Base-by-base conservation (phyloP, 2,888 invertebrate species). In the Epistrophe grossulariae region DNA sequence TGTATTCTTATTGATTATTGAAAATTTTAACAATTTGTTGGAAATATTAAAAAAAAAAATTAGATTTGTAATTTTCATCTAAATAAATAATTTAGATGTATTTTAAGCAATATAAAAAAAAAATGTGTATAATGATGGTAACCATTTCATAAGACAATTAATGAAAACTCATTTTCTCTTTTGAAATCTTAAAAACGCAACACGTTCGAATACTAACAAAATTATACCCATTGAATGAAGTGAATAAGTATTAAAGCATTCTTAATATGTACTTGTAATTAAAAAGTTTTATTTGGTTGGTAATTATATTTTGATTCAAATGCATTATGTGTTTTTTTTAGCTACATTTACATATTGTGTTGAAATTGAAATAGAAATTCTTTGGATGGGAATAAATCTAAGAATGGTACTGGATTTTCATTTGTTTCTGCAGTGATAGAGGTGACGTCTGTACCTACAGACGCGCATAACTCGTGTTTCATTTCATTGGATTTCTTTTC, bases 171-270 rank as follows among this genome's bases (percentile, higher is more conserved):
- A 45, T 19, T 43, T 43, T 9, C 28, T 43, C 24, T 64, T 17
- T 66, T 11, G 7, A 45, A 66, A 17, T 48, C 31, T 43, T 24
- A 24, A 64, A 17, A 50, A 38, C 38, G 35, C 38, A 50, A 38
- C 1, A 17, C n/a, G 19, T 70, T 55, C 52, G 40, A 70, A 70
- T 55, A 31, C 38, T 70, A 55, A 70, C 24, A 70, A 52, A 40
- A 55, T 40, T 40, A n/a, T 70, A 70, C 38, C 28, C 11, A 55
- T 38, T 55, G 11, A 40, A 40, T 40, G 17, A 70, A 55, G n/a
- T 70, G 40, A 70, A 70, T 52, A 70, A 70, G 38, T 52, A 52
- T 70, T 38, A 38, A 70, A 38, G 7, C 55, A 70, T 70, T 55
- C 10, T n/a, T 43, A 50, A 35, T 50, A 50, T 9, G 17, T 48